These are phyloP conservation scores for Pterobdella sp. DNA, from an alignment of 2,888 invertebrate genomes.

Conservation along the genomic window DNA sequence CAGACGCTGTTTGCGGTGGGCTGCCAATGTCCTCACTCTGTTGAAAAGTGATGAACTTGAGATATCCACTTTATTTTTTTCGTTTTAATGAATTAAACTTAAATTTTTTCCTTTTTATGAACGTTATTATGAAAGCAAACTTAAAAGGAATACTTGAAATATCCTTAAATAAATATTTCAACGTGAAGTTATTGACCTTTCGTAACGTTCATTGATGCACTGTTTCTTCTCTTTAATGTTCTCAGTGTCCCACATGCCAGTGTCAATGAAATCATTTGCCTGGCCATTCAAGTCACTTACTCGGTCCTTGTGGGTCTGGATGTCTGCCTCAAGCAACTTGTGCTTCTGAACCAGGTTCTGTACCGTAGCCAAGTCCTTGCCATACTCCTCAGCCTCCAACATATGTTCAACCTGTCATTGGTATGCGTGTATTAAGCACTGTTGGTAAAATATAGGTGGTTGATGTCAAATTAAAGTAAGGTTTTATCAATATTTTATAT, in stretches of 20 bases:
- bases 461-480: background rate
- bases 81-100: no score
- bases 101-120: no score
- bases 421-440: background rate
- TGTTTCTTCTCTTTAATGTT: constrained; percentile 83
- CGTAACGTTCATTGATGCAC: constrained; percentile 89
- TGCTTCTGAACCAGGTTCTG: constrained; percentile 85
- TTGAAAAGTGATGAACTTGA: no score
- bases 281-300: constrained; percentile 78
- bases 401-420: constrained; percentile 65
- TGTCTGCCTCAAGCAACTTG: constrained; percentile 94
- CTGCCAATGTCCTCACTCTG: constrained; percentile 78
- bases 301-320: constrained; percentile 72
- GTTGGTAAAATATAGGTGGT: background rate
- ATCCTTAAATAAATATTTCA: no score
- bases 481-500: background rate
- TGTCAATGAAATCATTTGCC: constrained; percentile 77
- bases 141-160: no score
- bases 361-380: constrained; percentile 93
- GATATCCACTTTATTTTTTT: no score
- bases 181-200: no score
- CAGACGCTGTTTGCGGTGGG: constrained; percentile 79
- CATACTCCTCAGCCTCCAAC: constrained; percentile 88
- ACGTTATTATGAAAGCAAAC: no score
- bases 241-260: constrained; percentile 92